A percentile compares a stretch with the other conserved stretches of the same genome.
phyloP scores from a whole-genome alignment of 2,888 invertebrate genomes.

The Mesorhabditis spiculigera region DNA sequence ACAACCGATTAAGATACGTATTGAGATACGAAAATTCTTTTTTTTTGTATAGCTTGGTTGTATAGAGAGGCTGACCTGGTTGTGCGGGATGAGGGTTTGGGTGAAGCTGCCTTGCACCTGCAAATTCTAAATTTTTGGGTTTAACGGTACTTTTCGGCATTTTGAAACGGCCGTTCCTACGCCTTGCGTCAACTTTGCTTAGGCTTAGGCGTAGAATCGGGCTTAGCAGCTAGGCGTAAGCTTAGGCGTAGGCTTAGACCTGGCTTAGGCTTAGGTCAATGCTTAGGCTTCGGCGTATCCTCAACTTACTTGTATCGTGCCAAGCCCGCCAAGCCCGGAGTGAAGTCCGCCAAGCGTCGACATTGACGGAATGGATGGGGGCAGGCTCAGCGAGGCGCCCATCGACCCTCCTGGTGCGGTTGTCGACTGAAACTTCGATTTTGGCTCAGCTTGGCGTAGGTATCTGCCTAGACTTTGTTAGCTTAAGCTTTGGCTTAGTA shows the following conservation, averaged over 20 bases:
- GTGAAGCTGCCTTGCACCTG: slow-evolving; percentile 5
- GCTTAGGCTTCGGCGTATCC: no score
- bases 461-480: no score
- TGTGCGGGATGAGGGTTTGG: not conserved
- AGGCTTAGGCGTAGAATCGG: not conserved
- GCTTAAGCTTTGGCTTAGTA: no score
- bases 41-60: no score
- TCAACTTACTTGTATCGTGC: not conserved
- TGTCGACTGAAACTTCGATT: not conserved
- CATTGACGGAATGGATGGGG: slow-evolving; percentile 5
- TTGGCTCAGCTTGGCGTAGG: no score
- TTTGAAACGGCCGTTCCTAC: not conserved
- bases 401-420: not conserved
- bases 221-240: no score
- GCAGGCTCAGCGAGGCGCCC: not conserved
- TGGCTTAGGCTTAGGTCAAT: no score
- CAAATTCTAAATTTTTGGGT: not conserved
- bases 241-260: no score
- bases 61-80: not conserved
- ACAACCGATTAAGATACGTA: no score
- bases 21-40: no score
- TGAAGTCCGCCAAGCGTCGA: not conserved
- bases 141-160: not conserved
- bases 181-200: not conserved
- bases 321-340: not conserved